Evolutionary conservation across 2,113 vertebrate species (phyloP).

Genomic region (Prionailurus viverrinus): DNA sequence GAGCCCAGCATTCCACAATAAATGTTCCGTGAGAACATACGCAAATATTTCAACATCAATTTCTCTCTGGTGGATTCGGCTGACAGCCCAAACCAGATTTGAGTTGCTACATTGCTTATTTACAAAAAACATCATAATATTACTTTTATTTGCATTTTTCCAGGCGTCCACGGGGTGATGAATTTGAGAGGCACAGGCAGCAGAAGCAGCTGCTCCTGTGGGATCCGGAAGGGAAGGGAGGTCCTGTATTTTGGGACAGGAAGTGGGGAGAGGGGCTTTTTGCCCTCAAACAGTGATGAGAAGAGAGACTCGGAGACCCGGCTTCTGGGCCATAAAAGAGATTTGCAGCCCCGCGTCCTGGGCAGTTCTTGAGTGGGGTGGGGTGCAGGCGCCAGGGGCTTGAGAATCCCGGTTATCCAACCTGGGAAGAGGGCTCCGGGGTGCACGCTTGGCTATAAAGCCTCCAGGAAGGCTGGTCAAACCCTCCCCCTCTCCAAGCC

Average conservation of each 20-base stretch:
- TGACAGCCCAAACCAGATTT: slow-evolving; percentile 83
- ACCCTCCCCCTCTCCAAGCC: background rate
- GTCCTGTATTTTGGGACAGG: background rate
- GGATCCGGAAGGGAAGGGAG: slow-evolving; percentile 9
- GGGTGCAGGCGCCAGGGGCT: accelerated
- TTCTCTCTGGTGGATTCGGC: slow-evolving; percentile 83
- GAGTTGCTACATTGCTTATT: slow-evolving; percentile 85
- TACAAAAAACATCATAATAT: slow-evolving; percentile 86
- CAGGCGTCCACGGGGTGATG: slow-evolving; percentile 73
- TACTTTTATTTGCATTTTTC: slow-evolving; percentile 85
- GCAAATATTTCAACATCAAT: slow-evolving; percentile 83
- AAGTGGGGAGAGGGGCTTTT: background rate
- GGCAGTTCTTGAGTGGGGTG: accelerated
- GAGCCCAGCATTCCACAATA: slow-evolving; percentile 83
- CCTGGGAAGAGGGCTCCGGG: no score
- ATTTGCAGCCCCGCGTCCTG: accelerated
- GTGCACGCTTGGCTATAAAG: no score
- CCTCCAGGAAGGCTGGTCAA: background rate
- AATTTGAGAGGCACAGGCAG: slow-evolving; percentile 64
- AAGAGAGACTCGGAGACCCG: background rate
- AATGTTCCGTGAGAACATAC: slow-evolving; percentile 83
- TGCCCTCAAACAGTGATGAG: accelerated
- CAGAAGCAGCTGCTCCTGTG: slow-evolving; percentile 69
- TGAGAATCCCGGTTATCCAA: accelerated
- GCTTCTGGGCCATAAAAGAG: background rate